Evolutionary conservation across 2,113 vertebrate species (phyloP), one percentile per base, ranked within the genome.

Genomic region (Aramus guarauna): DNA sequence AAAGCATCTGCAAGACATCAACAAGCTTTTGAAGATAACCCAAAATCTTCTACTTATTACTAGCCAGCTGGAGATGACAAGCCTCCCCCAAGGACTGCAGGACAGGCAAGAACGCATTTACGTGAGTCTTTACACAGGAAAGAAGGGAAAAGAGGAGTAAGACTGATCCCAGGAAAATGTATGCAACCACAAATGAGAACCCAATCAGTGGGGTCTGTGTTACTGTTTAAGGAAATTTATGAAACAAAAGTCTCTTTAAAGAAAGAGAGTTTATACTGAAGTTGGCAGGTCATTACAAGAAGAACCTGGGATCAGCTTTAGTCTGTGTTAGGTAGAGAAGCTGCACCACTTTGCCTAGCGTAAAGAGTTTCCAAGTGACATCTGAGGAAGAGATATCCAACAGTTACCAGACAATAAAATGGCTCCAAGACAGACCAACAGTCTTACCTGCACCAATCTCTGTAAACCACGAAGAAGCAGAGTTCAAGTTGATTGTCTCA

Each of bases 401-500:
- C 26, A 53, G 45, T 12, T 14, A 14, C 73, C 82, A 45, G 20
- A 1, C 5, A 22, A 3, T 1, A 13, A 2, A 30, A 1, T 0
- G 5, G 47, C 4, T 5, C 11, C 5, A 3, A 6, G 45, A 15
- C 0, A 9, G 6, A 4, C 1, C 21, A 2, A 4, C 1, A 19
- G 22, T 4, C 98, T 97, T 92, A 99, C 99, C 98, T 96, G 98
- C 98, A 89, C 98, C 99, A 4, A 99, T 99, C 90, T 99, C 99
- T 18, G 99, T 99, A 98, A 99, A 99, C 99, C 99, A 99, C 4
- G 99, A 99, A 32, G 99, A 99, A 47, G 99, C 99, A 22, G 99
- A 99, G 98, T 99, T 99, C 94, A 99, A 98, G 98, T 99, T 99
- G 98, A 99, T 99, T 97, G 99, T 99, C 98, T 99, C 99, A 52